These are phyloP conservation scores for Boleophthalmus pectinirostris DNA, from an alignment of 2,113 vertebrate genomes.

Conservation along the genomic window DNA sequence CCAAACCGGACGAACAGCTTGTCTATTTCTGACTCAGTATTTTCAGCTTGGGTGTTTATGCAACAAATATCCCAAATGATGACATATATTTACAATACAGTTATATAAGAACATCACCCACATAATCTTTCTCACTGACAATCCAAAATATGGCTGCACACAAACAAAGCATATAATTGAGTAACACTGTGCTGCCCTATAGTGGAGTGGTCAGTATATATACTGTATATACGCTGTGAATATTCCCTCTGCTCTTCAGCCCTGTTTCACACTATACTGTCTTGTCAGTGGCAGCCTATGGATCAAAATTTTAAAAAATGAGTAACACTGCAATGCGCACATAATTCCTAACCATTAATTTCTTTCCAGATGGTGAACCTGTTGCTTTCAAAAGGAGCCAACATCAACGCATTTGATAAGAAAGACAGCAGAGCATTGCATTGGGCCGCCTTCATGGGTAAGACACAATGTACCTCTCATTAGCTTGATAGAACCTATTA, in stretches of 20 bases:
- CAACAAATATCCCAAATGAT: slow-evolving; percentile 30
- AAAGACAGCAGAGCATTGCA: slow-evolving; percentile 94
- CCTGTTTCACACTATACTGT: no score
- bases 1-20: slow-evolving; percentile 18
- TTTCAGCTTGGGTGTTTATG: slow-evolving; percentile 28
- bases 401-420: slow-evolving; percentile 98
- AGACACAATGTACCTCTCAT: slow-evolving; percentile 42
- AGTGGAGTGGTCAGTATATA: not conserved
- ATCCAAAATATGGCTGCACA: not conserved
- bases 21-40: slow-evolving; percentile 6
- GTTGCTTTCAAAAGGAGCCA: slow-evolving; percentile 92
- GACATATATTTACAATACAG: slow-evolving; percentile 31
- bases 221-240: no score
- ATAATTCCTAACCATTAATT: not conserved
- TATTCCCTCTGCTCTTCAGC: no score
- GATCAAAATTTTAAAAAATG: not conserved
- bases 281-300: not conserved
- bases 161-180: slow-evolving; percentile 5
- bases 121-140: slow-evolving; percentile 1
- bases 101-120: slow-evolving; percentile 48
- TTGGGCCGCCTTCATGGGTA: slow-evolving; percentile 97
- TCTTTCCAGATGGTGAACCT: slow-evolving; percentile 91
- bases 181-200: not conserved
- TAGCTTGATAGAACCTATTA: not conserved
- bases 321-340: not conserved